phyloP scores from a whole-genome alignment of 2,797 vertebrate genomes.

The Silurus aristotelis region DNA sequence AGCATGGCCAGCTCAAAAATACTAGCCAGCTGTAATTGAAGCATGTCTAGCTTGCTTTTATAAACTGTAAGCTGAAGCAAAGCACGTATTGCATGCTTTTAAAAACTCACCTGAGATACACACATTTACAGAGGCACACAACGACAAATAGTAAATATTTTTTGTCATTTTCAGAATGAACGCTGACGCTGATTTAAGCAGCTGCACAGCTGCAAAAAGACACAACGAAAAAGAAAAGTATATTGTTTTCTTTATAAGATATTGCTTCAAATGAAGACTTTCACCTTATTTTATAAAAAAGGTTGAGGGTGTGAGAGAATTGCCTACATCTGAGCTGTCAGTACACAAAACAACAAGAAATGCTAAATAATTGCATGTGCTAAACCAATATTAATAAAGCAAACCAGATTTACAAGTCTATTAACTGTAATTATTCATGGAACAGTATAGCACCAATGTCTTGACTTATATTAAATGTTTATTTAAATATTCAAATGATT shows the following conservation, averaged over 20 bases:
- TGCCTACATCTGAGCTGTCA: not conserved
- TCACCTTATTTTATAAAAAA: not conserved
- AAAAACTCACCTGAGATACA: not conserved
- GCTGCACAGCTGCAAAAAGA: not conserved
- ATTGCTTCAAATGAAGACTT: not conserved
- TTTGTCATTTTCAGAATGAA: not conserved
- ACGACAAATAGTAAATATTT: not conserved
- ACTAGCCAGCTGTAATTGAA: too few relatives aligned
- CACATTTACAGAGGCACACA: not conserved
- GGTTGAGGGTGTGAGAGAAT: not conserved
- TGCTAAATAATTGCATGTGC: not conserved
- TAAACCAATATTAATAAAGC: not conserved
- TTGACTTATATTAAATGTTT: not conserved
- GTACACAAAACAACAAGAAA: not conserved
- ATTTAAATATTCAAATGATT: not conserved
- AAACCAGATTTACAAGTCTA: not conserved
- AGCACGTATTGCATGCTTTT: not conserved
- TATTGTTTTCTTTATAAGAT: not conserved
- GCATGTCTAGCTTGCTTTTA: too few relatives aligned
- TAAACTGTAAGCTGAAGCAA: too few relatives aligned
- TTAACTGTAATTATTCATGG: too few relatives aligned
- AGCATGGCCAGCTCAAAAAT: too few relatives aligned
- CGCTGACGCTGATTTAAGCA: not conserved
- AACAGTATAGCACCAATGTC: too few relatives aligned
- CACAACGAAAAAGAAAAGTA: not conserved